A percentile compares a stretch with the other conserved stretches of the same genome.
Evolutionary conservation across 2,888 invertebrate species (phyloP).

Genomic region (Hermodice carunculata): DNA sequence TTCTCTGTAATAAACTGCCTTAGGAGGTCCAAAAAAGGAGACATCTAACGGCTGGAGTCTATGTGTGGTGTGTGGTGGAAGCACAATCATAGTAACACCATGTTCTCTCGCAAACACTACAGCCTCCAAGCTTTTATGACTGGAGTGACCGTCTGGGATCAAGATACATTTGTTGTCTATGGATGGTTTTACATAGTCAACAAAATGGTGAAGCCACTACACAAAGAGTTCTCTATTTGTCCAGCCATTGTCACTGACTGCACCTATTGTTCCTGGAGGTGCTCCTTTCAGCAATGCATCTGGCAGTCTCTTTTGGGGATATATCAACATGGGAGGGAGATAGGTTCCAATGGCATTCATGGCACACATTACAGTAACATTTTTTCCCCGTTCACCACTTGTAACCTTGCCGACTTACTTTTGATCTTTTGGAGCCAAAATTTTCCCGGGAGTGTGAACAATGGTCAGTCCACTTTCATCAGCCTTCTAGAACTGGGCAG

Average conservation of each 20-base stretch:
- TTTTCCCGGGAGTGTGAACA: constrained; percentile 31
- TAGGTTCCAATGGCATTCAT: constrained; percentile 40
- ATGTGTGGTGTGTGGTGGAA: constrained; percentile 65
- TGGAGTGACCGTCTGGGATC: constrained; percentile 63
- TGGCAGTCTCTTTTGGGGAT: constrained; percentile 56
- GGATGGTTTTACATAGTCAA: constrained; percentile 47
- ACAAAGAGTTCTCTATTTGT: constrained; percentile 44
- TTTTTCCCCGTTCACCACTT: constrained; percentile 35
- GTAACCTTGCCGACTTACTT: constrained; percentile 16
- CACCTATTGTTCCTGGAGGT: constrained; percentile 54
- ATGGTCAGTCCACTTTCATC: constrained; percentile 38
- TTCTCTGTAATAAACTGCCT: constrained; percentile 34
- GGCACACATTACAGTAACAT: constrained; percentile 38
- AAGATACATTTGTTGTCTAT: constrained; percentile 52
- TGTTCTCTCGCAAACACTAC: constrained; percentile 54
- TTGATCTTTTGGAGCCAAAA: constrained; percentile 27
- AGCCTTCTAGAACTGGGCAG: constrained; percentile 28
- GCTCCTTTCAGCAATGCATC: constrained; percentile 51
- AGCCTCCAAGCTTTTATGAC: constrained; percentile 52
- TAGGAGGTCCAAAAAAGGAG: constrained; percentile 46
- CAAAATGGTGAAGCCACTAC: constrained; percentile 65
- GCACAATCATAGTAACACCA: constrained; percentile 58
- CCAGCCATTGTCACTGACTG: constrained; percentile 55
- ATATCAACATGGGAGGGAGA: constrained; percentile 48
- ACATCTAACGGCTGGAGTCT: constrained; percentile 50